Evolutionary conservation across 2,888 invertebrate species (phyloP), one percentile per base, ranked within the genome.

Genomic region (Lumbricus terrestris): DNA sequence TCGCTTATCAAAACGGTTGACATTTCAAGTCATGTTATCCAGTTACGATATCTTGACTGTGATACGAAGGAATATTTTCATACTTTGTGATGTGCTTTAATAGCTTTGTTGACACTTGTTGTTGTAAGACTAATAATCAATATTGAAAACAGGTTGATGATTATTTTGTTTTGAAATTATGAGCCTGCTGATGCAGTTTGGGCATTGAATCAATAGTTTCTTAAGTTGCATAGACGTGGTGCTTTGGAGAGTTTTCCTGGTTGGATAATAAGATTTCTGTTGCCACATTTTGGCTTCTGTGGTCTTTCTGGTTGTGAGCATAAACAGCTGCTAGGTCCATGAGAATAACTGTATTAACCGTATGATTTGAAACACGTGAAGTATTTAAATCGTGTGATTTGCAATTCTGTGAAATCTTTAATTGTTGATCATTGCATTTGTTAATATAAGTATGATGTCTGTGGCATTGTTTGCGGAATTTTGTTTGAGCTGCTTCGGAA

Each of bases 31-130:
- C 69, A 69, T 69, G 69, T n/a, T 69, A 69, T 69, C 69, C 69
- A 69, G 69, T 69, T 69, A 69, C 69, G 69, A 16, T 69, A 69
- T 69, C 69, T 69, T 69, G 69, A 69, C 69, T 69, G 69, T 69
- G 69, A 69, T 69, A 69, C 69, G n/a, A n/a, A 29, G 69, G 69
- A 47, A 69, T 69, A 69, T 69, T 69, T 69, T 69, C 69, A n/a
- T 69, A 69, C 69, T 69, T 69, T 69, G 69, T 69, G 69, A 69
- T 69, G 69, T n/a, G n/a, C n/a, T 69, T 69, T 69, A 69, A 69
- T 69, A n/a, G 69, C 69, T 69, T 69, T n/a, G 69, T 69, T 69
- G n/a, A n/a, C 29, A n/a, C 69, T 69, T 69, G 29, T 69, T n/a
- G 29, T 69, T 29, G 6, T n/a, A 69, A 69, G n/a, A 69, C 69